Percentiles rank a stretch among this genome's conserved stretches.
Conservation (phyloP, 30 jellyfish, hydroid and myxozoan genomes). For the Pelagia noctiluca region DNA sequence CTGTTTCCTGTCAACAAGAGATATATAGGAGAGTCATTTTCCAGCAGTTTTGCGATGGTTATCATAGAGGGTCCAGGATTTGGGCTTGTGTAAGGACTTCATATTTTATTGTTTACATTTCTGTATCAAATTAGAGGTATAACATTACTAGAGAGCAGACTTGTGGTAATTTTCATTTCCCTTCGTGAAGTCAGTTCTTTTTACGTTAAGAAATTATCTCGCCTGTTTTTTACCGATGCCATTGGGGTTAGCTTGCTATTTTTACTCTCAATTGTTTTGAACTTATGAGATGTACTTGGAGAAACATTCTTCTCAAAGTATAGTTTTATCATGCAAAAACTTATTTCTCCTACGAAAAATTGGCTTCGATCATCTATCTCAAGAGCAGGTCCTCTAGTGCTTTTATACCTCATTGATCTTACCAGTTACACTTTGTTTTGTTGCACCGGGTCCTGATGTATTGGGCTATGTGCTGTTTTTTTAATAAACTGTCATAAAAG, state of each 20-base stretch:
- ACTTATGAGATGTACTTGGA: too few species aligned
- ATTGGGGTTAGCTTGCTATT: not conserved
- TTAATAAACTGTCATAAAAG: not conserved
- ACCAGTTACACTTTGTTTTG: slow-evolving; percentile 2
- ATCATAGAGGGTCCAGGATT: slow-evolving; percentile 50
- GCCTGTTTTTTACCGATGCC: not conserved
- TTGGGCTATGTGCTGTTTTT: not conserved
- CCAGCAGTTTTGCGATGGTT: slow-evolving; percentile 21
- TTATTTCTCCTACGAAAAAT: too few species aligned
- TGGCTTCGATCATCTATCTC: too few species aligned
- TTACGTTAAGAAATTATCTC: not conserved
- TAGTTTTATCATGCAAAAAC: too few species aligned
- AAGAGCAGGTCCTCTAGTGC: too few species aligned
- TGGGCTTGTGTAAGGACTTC: slow-evolving; percentile 3
- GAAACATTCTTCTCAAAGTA: too few species aligned
- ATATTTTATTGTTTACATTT: not conserved
- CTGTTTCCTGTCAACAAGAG: slow-evolving; percentile 25
- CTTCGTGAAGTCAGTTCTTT: not conserved
- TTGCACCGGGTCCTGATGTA: not conserved
- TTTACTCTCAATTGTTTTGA: not conserved
- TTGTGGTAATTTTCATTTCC: not conserved
- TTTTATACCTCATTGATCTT: too few species aligned
- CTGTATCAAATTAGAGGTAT: too few species aligned
- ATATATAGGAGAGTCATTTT: not conserved
- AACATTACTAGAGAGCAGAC: not conserved